Conservation (phyloP, 2,888 invertebrate genomes). For the Zeuzera pyrina region DNA sequence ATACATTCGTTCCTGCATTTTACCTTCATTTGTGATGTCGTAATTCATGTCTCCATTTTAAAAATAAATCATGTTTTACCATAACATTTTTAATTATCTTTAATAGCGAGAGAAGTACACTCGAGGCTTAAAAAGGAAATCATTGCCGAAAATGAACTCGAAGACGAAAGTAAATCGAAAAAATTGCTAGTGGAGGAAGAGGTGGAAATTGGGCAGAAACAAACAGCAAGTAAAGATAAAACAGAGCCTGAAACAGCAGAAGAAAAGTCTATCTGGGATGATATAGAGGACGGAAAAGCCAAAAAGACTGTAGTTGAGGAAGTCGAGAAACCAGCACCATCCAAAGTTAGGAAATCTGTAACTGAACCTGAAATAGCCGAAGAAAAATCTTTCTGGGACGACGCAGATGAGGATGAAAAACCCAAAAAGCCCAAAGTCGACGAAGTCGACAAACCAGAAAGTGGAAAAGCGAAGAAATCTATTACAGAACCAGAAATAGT, state of each 20-base stretch:
- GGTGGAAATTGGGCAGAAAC: slow-evolving; percentile 24
- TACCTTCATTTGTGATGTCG: slow-evolving; percentile 42
- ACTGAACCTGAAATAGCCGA: slow-evolving; percentile 26
- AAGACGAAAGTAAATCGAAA: slow-evolving; percentile 41
- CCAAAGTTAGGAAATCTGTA: slow-evolving; percentile 27
- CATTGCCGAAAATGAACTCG: slow-evolving; percentile 61
- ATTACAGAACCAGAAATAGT: slow-evolving; percentile 36
- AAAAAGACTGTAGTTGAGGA: slow-evolving; percentile 34
- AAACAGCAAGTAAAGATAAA: slow-evolving; percentile 36
- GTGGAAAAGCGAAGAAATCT: slow-evolving; percentile 33
- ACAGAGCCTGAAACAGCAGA: slow-evolving; percentile 35
- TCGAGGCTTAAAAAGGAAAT: slow-evolving; percentile 62
- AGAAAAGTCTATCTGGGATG: slow-evolving; percentile 47
- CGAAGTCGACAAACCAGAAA: slow-evolving; percentile 30
- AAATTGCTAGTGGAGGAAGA: slow-evolving; percentile 35
- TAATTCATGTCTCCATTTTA: slow-evolving; percentile 28
- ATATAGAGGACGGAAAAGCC: slow-evolving; percentile 30
- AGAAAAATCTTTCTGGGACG: slow-evolving; percentile 37
- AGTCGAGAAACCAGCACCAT: slow-evolving; percentile 20
- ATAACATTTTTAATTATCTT: slow-evolving; percentile 43
- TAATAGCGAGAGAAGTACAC: slow-evolving; percentile 68
- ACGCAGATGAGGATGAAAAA: slow-evolving; percentile 21
- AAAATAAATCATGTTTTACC: slow-evolving; percentile 29
- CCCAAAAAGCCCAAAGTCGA: slow-evolving; percentile 26
- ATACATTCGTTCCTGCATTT: slow-evolving; percentile 22